phyloP scores from a whole-genome alignment of 2,113 vertebrate genomes.

The Myrmophylax atrothorax region DNA sequence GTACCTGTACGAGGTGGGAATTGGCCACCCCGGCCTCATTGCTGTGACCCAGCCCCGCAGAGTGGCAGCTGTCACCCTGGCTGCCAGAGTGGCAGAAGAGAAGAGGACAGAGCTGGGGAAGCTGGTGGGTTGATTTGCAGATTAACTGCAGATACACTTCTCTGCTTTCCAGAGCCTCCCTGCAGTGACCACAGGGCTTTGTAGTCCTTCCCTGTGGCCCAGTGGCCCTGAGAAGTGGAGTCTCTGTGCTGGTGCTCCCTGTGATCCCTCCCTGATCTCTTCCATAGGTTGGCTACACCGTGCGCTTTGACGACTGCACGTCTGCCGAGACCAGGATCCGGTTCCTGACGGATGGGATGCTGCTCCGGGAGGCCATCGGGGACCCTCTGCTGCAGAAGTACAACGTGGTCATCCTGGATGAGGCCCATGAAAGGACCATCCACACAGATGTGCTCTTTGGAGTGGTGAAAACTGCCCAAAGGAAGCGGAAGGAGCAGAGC shows the following conservation, averaged over 20 bases:
- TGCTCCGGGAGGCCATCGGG: slow-evolving; percentile 90
- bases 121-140: slow-evolving; percentile 77
- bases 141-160: too few species aligned
- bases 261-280: rapidly evolving
- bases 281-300: slow-evolving; percentile 89
- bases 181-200: background rate
- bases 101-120: slow-evolving; percentile 89
- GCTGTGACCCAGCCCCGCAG: slow-evolving; percentile 94
- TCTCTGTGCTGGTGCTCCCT: background rate
- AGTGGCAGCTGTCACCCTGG: slow-evolving; percentile 93
- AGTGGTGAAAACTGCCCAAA: slow-evolving; percentile 90
- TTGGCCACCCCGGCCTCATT: slow-evolving; percentile 84
- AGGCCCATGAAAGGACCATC: slow-evolving; percentile 93
- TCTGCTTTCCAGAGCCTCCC: background rate
- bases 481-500: slow-evolving; percentile 82
- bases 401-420: slow-evolving; percentile 90
- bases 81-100: slow-evolving; percentile 90
- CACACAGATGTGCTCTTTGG: slow-evolving; percentile 96
- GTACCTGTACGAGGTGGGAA: slow-evolving; percentile 90
- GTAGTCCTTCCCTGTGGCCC: background rate
- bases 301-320: slow-evolving; percentile 92
- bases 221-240: background rate
- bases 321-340: slow-evolving; percentile 88
- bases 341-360: slow-evolving; percentile 96
- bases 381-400: slow-evolving; percentile 89